phyloP scores from a whole-genome alignment of 2,797 vertebrate genomes.

The Megaceryle alcyon region DNA sequence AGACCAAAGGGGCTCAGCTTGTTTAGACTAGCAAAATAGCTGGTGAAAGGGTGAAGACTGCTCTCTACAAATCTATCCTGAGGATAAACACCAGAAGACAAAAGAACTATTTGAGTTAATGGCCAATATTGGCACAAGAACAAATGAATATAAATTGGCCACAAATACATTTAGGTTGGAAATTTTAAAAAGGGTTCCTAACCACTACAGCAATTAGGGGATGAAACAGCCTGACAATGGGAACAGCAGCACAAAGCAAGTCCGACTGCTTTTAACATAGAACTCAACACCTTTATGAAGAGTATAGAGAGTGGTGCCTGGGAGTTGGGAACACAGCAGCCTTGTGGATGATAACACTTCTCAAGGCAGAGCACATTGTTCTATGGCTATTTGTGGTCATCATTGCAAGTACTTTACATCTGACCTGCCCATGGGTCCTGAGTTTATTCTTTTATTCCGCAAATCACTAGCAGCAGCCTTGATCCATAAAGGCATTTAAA shows the following conservation, averaged over 20 bases:
- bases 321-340: neutral
- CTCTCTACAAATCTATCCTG: constrained; percentile 3
- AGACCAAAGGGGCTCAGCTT: neutral
- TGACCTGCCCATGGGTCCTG: neutral
- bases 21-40: constrained; percentile 38
- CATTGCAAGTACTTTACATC: neutral
- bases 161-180: constrained; percentile 33
- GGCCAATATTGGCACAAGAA: constrained; percentile 15
- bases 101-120: constrained; percentile 38
- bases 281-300: neutral
- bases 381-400: neutral
- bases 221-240: neutral
- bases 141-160: constrained; percentile 31
- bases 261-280: neutral
- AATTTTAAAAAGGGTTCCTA: constrained; percentile 33
- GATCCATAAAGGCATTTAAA: neutral
- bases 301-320: neutral
- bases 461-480: neutral
- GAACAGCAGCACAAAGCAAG: neutral
- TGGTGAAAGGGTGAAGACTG: neutral
- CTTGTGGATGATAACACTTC: neutral
- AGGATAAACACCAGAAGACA: constrained; percentile 38
- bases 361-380: neutral
- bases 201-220: neutral
- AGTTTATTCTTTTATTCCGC: neutral